Conservation (phyloP, 1,140 invertebrate species). For the Sinella curviseta region DNA sequence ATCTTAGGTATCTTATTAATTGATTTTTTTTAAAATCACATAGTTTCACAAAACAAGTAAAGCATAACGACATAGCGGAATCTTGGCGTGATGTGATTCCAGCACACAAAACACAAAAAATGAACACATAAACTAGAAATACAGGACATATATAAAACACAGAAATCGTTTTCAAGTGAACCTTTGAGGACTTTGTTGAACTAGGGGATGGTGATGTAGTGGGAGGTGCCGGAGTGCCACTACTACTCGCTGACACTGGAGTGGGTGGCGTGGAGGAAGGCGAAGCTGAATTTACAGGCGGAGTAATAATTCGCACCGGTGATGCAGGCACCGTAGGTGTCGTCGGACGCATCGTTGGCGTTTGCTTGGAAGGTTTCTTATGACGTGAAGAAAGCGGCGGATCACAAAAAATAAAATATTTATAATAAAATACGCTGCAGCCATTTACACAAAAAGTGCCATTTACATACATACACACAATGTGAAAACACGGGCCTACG, state of each 20-base stretch:
- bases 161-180: slow-evolving; percentile 5
- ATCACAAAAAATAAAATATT: slow-evolving; percentile 12
- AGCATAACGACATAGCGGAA: not conserved
- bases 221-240: slow-evolving; percentile 28
- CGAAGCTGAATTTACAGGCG: slow-evolving; percentile 17
- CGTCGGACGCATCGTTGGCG: slow-evolving; percentile 5
- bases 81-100: not conserved
- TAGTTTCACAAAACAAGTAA: no score
- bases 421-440: not conserved
- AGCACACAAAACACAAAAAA: not conserved
- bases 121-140: no score
- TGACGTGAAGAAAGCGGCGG: not conserved
- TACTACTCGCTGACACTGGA: not conserved
- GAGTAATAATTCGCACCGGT: not conserved
- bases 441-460: not conserved
- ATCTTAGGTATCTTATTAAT: no score
- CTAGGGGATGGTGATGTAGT: slow-evolving; percentile 36
- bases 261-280: not conserved
- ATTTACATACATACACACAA: no score
- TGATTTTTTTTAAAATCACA: not conserved
- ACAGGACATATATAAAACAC: no score
- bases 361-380: slow-evolving; percentile 16
- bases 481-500: no score
- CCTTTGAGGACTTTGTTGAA: slow-evolving; percentile 34
- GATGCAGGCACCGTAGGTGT: slow-evolving; percentile 24